Conservation (phyloP, 2,113 vertebrate species). For the Epinephelus lanceolatus region DNA sequence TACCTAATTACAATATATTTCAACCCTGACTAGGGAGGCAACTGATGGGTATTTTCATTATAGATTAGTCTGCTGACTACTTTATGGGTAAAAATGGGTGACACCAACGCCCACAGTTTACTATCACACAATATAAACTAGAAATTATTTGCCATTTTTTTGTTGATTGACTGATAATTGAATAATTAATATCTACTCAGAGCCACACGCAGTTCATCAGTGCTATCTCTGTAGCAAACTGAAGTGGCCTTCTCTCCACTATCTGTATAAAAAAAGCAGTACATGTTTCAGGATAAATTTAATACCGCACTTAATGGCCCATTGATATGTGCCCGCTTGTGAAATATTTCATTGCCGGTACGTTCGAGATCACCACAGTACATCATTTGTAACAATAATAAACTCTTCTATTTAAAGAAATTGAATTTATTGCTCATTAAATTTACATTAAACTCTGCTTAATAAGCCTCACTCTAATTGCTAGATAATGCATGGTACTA, state of each 20-base stretch:
- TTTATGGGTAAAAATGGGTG: too few species aligned
- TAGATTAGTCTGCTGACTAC: too few species aligned
- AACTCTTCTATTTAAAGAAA: conserved; percentile 84
- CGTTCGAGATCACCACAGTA: conserved; percentile 67
- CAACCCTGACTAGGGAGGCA: too few species aligned
- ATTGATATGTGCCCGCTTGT: conserved; percentile 67
- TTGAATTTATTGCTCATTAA: conserved; percentile 86
- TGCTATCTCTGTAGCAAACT: conserved; percentile 18
- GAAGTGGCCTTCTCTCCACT: conserved; percentile 23
- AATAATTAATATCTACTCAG: background rate
- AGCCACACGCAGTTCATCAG: background rate
- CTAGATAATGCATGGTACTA: conserved; percentile 83
- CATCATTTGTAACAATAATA: conserved; percentile 84
- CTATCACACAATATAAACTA: background rate
- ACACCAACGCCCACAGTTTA: background rate
- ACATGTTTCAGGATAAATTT: conserved; percentile 66
- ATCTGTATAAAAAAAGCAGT: conserved; percentile 48
- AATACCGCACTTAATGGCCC: conserved; percentile 75
- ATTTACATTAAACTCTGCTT: conserved; percentile 84
- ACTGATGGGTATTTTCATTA: too few species aligned
- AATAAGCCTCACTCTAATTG: conserved; percentile 84
- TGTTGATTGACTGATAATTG: background rate
- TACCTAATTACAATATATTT: background rate
- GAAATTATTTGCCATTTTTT: background rate
- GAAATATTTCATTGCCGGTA: conserved; percentile 73